Evolutionary conservation across 2,797 vertebrate genomes (phyloP).

Genomic region (Brachyrhaphis roseni): DNA sequence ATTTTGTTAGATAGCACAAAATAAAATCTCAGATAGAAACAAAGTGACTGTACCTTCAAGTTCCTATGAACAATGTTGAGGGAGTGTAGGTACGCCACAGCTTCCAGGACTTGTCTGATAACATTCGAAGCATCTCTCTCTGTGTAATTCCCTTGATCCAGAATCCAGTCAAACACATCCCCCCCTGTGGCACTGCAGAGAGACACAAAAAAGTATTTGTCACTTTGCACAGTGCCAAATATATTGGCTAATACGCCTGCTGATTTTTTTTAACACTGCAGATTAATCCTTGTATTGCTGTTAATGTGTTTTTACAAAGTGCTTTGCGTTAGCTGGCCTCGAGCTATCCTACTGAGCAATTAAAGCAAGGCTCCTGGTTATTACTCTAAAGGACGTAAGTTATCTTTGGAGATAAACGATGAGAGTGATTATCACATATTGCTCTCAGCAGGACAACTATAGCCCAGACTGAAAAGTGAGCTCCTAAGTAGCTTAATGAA

Average conservation of each 20-base stretch:
- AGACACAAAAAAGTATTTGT: conserved; percentile 2
- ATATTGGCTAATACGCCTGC: conserved; percentile 11
- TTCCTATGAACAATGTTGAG: conserved; percentile 90
- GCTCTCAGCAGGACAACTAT: conserved; percentile 35
- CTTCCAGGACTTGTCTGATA: conserved; percentile 87
- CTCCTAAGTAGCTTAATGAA: conserved; percentile 11
- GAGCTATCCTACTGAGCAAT: conserved; percentile 50
- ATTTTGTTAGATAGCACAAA: neutral
- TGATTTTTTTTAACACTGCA: conserved; percentile 18
- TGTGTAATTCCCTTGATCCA: conserved; percentile 89
- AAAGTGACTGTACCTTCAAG: conserved; percentile 80
- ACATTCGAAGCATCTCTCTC: conserved; percentile 89
- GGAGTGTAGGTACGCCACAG: conserved; percentile 87
- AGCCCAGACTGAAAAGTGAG: conserved; percentile 29
- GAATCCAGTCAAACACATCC: conserved; percentile 90
- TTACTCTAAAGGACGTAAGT: conserved; percentile 57
- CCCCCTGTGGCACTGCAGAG: conserved; percentile 85
- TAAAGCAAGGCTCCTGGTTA: conserved; percentile 43
- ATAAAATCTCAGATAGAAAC: neutral
- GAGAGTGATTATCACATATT: conserved; percentile 39
- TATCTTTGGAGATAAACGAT: conserved; percentile 51
- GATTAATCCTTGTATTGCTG: conserved; percentile 30
- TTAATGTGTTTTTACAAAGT: conserved; percentile 27
- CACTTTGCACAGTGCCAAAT: neutral
- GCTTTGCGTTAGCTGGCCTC: conserved; percentile 42